phyloP scores from a whole-genome alignment of 2,113 vertebrate genomes.

The Burhinus bistriatus region DNA sequence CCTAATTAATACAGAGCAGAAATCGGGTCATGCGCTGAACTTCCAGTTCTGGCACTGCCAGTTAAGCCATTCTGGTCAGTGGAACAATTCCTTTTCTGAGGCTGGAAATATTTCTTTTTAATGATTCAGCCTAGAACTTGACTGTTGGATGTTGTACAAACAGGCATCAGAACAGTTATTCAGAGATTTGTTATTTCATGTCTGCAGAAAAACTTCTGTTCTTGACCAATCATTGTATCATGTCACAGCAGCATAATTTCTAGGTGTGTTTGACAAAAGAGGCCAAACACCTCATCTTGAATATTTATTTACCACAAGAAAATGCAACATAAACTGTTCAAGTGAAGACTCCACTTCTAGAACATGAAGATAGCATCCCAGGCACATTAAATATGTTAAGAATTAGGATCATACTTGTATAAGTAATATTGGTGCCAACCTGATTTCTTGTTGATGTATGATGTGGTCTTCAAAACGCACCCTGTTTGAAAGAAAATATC shows the following conservation, averaged over 20 bases:
- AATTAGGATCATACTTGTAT: background rate
- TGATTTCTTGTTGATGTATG: background rate
- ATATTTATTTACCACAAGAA: background rate
- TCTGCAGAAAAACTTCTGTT: background rate
- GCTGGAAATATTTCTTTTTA: background rate
- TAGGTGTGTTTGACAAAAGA: background rate
- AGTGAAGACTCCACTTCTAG: background rate
- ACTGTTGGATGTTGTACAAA: background rate
- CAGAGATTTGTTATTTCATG: background rate
- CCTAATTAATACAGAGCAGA: background rate
- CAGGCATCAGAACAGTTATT: background rate
- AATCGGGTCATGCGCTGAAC: background rate
- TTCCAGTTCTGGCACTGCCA: background rate
- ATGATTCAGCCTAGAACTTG: background rate
- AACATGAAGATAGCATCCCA: background rate
- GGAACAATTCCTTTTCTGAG: background rate
- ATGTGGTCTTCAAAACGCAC: background rate
- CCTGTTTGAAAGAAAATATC: background rate
- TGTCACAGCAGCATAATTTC: background rate
- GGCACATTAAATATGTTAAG: background rate
- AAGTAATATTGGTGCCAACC: background rate
- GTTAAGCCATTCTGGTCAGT: background rate
- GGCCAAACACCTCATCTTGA: background rate
- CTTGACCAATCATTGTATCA: background rate
- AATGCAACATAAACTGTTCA: background rate